Percentiles rank a stretch among this genome's conserved stretches.
Evolutionary conservation across 2,888 invertebrate species (phyloP).

Genomic region (Malacosoma neustria): DNA sequence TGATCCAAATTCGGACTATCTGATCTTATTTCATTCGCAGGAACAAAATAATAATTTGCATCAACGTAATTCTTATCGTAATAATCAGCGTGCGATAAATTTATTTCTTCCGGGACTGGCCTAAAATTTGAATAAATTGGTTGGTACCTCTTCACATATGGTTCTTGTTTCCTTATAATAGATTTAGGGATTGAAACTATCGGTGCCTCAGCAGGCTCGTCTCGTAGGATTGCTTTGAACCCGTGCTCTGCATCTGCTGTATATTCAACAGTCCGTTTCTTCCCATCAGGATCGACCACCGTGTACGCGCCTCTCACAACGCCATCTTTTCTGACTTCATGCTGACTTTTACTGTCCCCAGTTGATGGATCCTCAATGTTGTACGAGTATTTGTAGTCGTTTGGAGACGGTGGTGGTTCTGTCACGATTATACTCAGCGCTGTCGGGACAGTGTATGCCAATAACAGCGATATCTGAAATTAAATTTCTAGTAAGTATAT

Average conservation of each 20-base stretch:
- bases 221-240: slow-evolving; percentile 67
- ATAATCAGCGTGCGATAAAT: not conserved
- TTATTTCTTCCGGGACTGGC: not conserved
- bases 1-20: slow-evolving; percentile 17
- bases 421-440: slow-evolving; percentile 47
- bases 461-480: slow-evolving; percentile 22
- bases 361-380: slow-evolving; percentile 69
- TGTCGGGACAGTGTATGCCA: slow-evolving; percentile 27
- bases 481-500: too few relatives aligned
- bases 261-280: slow-evolving; percentile 58
- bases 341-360: slow-evolving; percentile 58
- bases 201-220: slow-evolving; percentile 38
- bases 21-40: slow-evolving; percentile 30
- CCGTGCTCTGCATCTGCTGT: slow-evolving; percentile 67
- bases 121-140: slow-evolving; percentile 1
- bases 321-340: slow-evolving; percentile 51
- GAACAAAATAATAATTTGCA: slow-evolving; percentile 31
- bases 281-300: slow-evolving; percentile 60
- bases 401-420: slow-evolving; percentile 43
- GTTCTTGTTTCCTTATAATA: slow-evolving; percentile 5
- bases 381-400: slow-evolving; percentile 62
- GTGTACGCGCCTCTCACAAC: slow-evolving; percentile 56
- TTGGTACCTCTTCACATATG: slow-evolving; percentile 11
- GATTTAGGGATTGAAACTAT: not conserved
- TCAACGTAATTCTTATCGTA: not conserved